Evolutionary conservation across 37 sponge, comb jelly and placozoan species (phyloP).

Genomic region (Cliona cf. orientalis): DNA sequence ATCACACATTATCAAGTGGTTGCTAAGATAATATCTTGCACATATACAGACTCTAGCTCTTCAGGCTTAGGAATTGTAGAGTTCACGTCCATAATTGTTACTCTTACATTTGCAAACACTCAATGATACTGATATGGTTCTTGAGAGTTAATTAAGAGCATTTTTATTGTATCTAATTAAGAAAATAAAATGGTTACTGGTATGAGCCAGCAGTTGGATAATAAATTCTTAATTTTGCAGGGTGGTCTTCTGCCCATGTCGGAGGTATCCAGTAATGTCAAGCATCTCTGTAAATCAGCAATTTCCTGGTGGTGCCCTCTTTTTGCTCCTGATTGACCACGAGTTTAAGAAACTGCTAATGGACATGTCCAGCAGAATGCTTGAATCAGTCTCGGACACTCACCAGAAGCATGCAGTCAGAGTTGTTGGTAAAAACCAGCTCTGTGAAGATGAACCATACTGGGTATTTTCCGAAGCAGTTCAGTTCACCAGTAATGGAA

Average conservation of each 20-base stretch:
- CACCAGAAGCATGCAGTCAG: neutral
- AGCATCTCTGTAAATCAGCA: neutral
- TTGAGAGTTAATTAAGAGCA: neutral
- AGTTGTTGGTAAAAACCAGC: neutral
- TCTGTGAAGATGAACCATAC: neutral
- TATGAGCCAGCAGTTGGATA: too few species aligned
- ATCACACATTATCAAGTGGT: too few species aligned
- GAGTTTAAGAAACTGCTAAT: neutral
- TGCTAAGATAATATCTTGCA: too few species aligned
- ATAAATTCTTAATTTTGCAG: too few species aligned
- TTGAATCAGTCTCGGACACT: neutral
- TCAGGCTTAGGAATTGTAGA: too few species aligned
- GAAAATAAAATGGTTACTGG: too few species aligned
- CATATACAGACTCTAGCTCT: too few species aligned
- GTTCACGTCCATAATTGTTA: too few species aligned
- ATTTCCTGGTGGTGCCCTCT: constrained; percentile 8
- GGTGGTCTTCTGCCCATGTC: neutral
- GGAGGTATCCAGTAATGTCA: too few species aligned
- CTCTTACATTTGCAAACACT: too few species aligned
- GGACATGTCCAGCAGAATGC: neutral
- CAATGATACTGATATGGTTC: too few species aligned
- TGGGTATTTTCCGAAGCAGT: constrained; percentile 3
- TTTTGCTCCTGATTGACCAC: neutral
- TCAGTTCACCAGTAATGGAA: neutral
- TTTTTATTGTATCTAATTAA: neutral